Conservation (phyloP, 2,888 invertebrate species). For the Aelia acuminata region DNA sequence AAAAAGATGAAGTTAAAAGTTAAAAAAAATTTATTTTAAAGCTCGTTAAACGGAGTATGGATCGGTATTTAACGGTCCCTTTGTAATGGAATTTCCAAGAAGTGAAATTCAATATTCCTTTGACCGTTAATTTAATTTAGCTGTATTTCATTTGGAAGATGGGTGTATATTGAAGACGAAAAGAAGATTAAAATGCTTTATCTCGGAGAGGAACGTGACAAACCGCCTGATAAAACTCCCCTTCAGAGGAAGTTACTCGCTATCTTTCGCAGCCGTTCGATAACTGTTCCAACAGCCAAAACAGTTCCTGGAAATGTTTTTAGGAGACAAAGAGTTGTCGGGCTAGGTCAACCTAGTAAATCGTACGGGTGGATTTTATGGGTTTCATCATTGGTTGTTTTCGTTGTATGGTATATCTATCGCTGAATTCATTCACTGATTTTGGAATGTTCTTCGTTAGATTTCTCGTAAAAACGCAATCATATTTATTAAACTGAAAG, state of each 20-base stretch:
- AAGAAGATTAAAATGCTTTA: conserved; percentile 18
- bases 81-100: neutral
- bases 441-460: too few species aligned
- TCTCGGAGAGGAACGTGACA: neutral
- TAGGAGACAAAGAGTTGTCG: neutral
- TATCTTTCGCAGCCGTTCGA: neutral
- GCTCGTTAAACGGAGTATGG: too few species aligned
- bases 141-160: neutral
- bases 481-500: too few species aligned
- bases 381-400: too few species aligned
- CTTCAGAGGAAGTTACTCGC: neutral
- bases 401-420: too few species aligned
- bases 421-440: too few species aligned
- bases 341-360: neutral
- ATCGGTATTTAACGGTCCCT: neutral
- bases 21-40: too few species aligned
- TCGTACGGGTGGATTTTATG: neutral
- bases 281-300: neutral
- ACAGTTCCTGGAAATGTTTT: neutral
- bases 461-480: too few species aligned
- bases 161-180: neutral
- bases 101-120: neutral
- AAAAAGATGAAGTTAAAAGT: too few species aligned
- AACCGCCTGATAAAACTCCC: neutral
- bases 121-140: neutral